Evolutionary conservation across 2,888 invertebrate species (phyloP).

Genomic region (Dichetophora obliterata): DNA sequence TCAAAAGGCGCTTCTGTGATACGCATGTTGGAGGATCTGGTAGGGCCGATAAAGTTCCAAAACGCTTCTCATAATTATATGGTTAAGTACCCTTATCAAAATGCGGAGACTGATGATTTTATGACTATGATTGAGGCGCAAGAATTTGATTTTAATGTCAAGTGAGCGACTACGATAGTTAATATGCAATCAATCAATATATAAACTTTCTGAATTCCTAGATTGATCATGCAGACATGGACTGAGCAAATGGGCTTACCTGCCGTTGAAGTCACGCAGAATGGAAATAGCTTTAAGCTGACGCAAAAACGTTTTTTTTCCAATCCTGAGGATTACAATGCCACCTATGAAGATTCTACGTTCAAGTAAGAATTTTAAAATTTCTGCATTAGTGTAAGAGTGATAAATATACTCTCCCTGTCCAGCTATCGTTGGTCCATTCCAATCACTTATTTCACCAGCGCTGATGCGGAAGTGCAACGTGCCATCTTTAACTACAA

Average conservation of each 20-base stretch:
- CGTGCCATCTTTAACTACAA: slow-evolving; percentile 65
- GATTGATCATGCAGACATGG: slow-evolving; percentile 88
- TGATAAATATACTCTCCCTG: slow-evolving; percentile 47
- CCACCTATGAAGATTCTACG: slow-evolving; percentile 70
- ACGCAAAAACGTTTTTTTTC: slow-evolving; percentile 83
- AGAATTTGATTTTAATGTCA: slow-evolving; percentile 70
- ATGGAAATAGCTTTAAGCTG: slow-evolving; percentile 72
- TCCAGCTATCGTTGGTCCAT: slow-evolving; percentile 87
- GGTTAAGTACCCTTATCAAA: slow-evolving; percentile 76
- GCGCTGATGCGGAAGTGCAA: slow-evolving; percentile 67
- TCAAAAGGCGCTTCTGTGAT: slow-evolving; percentile 92
- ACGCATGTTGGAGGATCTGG: slow-evolving; percentile 88
- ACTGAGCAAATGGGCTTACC: slow-evolving; percentile 92
- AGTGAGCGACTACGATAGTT: slow-evolving; percentile 54
- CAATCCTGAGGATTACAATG: slow-evolving; percentile 74
- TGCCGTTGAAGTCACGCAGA: slow-evolving; percentile 75
- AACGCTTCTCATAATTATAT: slow-evolving; percentile 82
- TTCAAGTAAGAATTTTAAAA: slow-evolving; percentile 70
- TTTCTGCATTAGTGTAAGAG: slow-evolving; percentile 11
- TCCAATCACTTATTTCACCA: slow-evolving; percentile 82
- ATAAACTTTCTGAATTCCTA: slow-evolving; percentile 50
- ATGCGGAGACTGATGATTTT: slow-evolving; percentile 85
- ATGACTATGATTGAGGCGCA: slow-evolving; percentile 74
- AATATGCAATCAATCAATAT: not conserved
- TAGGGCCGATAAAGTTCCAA: slow-evolving; percentile 78